Conservation (phyloP, 1,140 invertebrate genomes). For the Brachionus plicatilis region DNA sequence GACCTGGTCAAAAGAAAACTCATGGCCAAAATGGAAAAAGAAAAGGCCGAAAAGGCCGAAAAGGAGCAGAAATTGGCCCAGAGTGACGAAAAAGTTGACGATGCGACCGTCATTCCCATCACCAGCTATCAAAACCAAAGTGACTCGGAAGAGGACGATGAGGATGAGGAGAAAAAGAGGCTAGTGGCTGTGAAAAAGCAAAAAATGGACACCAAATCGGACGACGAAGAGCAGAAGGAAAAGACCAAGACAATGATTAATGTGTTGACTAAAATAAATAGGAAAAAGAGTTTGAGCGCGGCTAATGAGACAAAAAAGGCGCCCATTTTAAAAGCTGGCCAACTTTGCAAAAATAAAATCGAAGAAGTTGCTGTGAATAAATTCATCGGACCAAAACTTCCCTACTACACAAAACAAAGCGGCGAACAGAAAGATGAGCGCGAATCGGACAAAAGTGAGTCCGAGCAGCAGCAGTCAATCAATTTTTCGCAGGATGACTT, state of each 20-base stretch:
- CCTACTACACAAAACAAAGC: constrained; percentile 17
- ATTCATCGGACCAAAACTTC: constrained; percentile 10
- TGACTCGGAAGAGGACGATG: constrained; percentile 17
- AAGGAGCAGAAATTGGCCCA: background rate
- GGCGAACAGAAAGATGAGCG: background rate
- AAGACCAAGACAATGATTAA: background rate
- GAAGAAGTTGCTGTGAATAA: background rate
- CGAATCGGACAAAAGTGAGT: background rate
- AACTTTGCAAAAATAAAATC: background rate
- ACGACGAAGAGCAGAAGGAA: constrained; percentile 15
- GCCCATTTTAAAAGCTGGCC: constrained; percentile 34
- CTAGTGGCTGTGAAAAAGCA: background rate
- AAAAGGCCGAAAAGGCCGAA: constrained; percentile 10
- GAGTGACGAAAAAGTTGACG: background rate
- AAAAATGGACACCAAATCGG: background rate
- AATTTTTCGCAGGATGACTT: constrained; percentile 28
- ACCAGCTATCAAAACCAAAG: constrained; percentile 6
- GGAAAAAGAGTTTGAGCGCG: background rate
- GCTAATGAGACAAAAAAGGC: background rate
- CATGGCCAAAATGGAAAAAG: constrained; percentile 17
- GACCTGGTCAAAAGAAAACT: constrained; percentile 28
- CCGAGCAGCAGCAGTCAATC: background rate
- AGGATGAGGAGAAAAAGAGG: background rate
- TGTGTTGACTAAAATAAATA: background rate
- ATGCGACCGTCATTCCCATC: constrained; percentile 17